Evolutionary conservation across 2,797 vertebrate species (phyloP), one percentile per base, ranked within the genome.

Genomic region (Microchirus variegatus): DNA sequence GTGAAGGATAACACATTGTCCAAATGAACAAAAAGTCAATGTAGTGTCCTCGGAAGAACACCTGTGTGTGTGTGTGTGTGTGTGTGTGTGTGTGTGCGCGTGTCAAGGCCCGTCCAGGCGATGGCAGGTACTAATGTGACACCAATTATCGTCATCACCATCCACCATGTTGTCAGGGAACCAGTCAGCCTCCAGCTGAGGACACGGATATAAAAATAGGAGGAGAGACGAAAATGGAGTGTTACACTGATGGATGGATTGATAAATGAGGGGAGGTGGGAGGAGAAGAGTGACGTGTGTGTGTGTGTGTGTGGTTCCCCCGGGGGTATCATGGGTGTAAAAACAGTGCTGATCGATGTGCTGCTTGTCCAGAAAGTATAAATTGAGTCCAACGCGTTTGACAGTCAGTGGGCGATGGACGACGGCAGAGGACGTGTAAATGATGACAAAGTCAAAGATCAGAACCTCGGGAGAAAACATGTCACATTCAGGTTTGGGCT

Each of bases 61-160:
- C 22, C 22, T 22, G 22, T 40, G 12, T 38, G 37, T 38, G 37
- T 9, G 37, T 38, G 37, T 26, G 31, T 15, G 12, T 66, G 22
- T 10, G 22, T 66, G 22, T 10, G 17, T 14, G 41, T 42, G 41
- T 2, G 22, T 22, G 26, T 19, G 38, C 14, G 13, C 64, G 31
- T 9, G 18, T 45, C 43, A 26, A 40, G 36, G 48, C 50, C 18
- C 12, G 61, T 56, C 17, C 18, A 41, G 18, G 26, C 10, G 1
- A 38, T 15, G 35, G 26, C 48, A 55, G 53, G 45, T 26, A 59
- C 63, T 22, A 19, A 67, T 50, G 10, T 74, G 66, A 70, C 44
- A 53, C 19, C 67, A 74, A 68, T 77, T 78, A 80, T 49, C 55
- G 48, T 0, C 16, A 64, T 74, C 53, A 45, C 74, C 59, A 18